Evolutionary conservation across 2,888 invertebrate species (phyloP).

Genomic region (Itoplectis maculator): DNA sequence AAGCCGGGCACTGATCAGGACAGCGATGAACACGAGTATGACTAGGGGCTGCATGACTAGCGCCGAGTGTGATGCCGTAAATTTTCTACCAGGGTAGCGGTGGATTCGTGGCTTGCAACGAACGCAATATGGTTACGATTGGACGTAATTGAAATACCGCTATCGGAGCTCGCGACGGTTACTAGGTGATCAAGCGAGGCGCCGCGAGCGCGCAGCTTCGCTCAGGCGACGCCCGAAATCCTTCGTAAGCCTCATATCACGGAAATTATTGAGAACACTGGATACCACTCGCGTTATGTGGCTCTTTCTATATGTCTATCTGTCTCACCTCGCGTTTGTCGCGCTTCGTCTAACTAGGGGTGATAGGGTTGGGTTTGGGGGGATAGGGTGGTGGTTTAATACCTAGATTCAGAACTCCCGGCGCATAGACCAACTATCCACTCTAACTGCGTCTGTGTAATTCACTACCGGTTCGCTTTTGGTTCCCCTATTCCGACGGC

Average conservation of each 20-base stretch:
- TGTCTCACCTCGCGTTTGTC: conserved; percentile 11
- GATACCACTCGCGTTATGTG: conserved; percentile 32
- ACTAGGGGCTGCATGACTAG: no score
- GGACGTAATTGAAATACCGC: conserved; percentile 78
- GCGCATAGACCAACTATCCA: conserved; percentile 36
- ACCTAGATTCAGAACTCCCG: conserved; percentile 40
- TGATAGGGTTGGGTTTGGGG: no score
- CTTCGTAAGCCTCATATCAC: conserved; percentile 73
- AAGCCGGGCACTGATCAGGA: no score
- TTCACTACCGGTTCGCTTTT: conserved; percentile 31
- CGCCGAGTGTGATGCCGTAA: no score
- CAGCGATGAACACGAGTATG: no score
- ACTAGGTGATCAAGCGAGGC: conserved; percentile 20
- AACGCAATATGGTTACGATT: conserved; percentile 76
- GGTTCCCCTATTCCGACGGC: no score
- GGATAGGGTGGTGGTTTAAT: conserved; percentile 38
- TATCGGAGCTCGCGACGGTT: conserved; percentile 29
- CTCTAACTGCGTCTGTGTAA: conserved; percentile 49
- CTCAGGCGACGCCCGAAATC: conserved; percentile 69
- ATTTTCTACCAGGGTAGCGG: conserved; percentile 36
- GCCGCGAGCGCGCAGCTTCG: no score
- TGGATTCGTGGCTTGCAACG: conserved; percentile 54
- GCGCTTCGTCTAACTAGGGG: conserved; percentile 5
- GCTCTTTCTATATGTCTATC: conserved; percentile 14
- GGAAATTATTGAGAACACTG: conserved; percentile 71